phyloP scores from a whole-genome alignment of 2,797 vertebrate genomes.

The Rhynchotus rufescens region DNA sequence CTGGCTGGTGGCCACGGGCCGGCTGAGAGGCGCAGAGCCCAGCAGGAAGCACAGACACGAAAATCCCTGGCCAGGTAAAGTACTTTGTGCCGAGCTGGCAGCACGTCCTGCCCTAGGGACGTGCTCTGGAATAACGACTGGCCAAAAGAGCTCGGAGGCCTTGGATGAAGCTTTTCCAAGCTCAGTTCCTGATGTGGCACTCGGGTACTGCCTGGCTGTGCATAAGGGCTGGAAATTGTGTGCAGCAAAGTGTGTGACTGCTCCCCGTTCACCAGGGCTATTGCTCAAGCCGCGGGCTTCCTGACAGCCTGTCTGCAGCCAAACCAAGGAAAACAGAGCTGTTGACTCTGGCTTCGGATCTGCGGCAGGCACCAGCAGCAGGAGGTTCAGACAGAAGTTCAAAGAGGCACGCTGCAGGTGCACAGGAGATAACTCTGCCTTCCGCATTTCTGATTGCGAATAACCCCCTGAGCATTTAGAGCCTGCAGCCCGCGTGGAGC shows the following conservation, averaged over 20 bases:
- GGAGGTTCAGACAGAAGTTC: neutral
- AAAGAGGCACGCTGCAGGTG: rapidly evolving
- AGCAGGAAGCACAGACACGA: neutral
- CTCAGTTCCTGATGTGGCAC: neutral
- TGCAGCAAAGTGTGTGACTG: neutral
- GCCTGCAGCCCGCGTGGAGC: neutral
- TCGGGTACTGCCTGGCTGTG: neutral
- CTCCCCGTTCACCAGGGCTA: neutral
- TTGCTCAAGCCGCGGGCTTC: neutral
- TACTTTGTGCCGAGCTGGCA: neutral
- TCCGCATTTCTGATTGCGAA: neutral
- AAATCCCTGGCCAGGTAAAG: neutral
- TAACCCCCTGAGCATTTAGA: neutral
- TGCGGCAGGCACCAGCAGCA: neutral
- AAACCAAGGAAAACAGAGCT: neutral
- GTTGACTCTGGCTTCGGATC: neutral
- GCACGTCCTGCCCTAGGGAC: neutral
- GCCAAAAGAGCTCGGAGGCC: neutral
- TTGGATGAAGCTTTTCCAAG: neutral
- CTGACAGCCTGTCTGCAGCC: neutral
- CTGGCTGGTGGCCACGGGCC: neutral
- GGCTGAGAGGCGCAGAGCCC: neutral
- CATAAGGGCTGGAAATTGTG: rapidly evolving
- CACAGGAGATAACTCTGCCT: rapidly evolving
- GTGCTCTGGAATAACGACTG: neutral